Percentiles rank a stretch among this genome's conserved stretches.
Conservation (phyloP, 1,140 invertebrate species). For the Aphis craccivora region DNA sequence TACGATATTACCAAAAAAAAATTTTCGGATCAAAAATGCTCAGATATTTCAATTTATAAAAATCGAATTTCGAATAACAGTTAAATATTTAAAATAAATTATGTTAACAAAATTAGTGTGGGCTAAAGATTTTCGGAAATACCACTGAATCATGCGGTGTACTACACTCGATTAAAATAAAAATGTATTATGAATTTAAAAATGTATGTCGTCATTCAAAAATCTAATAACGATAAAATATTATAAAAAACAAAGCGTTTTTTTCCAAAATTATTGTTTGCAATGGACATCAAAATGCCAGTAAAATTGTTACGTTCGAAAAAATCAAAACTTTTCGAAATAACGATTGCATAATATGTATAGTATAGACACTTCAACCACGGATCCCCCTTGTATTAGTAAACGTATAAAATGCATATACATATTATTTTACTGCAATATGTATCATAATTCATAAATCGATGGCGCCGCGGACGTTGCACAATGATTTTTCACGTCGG, state of each 20-base stretch:
- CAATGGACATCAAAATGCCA: not conserved
- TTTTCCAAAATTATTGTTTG: not conserved
- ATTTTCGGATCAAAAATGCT: too few species aligned
- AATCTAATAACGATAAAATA: too few species aligned
- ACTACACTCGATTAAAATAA: not conserved
- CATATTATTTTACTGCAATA: too few species aligned
- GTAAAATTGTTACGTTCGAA: not conserved
- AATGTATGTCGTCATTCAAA: too few species aligned
- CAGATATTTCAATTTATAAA: not conserved
- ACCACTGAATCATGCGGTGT: not conserved
- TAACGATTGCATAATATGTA: not conserved
- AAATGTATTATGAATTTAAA: too few species aligned
- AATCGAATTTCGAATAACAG: not conserved
- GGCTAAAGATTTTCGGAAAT: not conserved
- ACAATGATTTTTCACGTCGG: not conserved
- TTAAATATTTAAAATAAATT: not conserved
- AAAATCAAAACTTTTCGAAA: not conserved
- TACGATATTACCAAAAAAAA: not conserved
- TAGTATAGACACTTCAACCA: not conserved
- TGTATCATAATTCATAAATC: not conserved
- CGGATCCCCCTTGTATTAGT: too few species aligned
- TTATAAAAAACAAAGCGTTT: not conserved
- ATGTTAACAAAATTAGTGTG: not conserved
- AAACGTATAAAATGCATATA: too few species aligned
- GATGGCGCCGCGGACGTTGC: not conserved